Base-by-base conservation (phyloP, 2,113 vertebrate species). In the Rhineura floridana region DNA sequence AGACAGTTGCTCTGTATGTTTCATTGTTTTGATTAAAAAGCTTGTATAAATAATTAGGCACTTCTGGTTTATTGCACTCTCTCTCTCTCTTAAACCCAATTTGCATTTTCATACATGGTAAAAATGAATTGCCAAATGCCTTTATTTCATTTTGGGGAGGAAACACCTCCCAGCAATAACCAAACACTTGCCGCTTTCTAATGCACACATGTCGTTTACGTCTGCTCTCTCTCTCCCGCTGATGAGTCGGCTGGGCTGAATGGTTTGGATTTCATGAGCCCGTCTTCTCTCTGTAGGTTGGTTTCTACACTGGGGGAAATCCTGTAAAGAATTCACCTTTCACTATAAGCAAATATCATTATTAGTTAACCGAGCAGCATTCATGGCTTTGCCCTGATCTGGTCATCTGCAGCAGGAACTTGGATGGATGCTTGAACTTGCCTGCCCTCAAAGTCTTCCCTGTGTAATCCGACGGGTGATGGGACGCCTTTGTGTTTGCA, bases 11-110 rank as follows among this genome's bases (percentile, higher is more conserved):
- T 93, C 83, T 86, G 89, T 96, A 95, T 95, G 95, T 92, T 94
- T 95, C 93, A 92, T 95, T 95, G 90, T 97, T 95, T 59, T 96
- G 96, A 95, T 96, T 95, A 97, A 96, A 98, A 97, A 95, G 96
- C 94, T 84, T 95, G 91, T 94, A 93, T 95, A 97, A 95, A 88
- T 97, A 95, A 95, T 95, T 93, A 94, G 92, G 55, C 89, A 88
- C 91, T 93, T 93, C 89, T 95, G 92, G 95, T 95, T 72, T 94
- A 88, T 94, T 95, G 30, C 93, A 92, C 90, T 93, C 39, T 39
- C 36, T 93, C 7, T 46, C 23, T 25, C 30, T 48, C 93, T 90
- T 75, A 89, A 88, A 89, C 81, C 90, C 90, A 4, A 86, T 94
- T 94, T 95, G 72, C 88, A 91, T 94, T 91, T 95, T 75, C 46